Conservation (phyloP, 2,113 vertebrate species). For the Oostethus manadensis region DNA sequence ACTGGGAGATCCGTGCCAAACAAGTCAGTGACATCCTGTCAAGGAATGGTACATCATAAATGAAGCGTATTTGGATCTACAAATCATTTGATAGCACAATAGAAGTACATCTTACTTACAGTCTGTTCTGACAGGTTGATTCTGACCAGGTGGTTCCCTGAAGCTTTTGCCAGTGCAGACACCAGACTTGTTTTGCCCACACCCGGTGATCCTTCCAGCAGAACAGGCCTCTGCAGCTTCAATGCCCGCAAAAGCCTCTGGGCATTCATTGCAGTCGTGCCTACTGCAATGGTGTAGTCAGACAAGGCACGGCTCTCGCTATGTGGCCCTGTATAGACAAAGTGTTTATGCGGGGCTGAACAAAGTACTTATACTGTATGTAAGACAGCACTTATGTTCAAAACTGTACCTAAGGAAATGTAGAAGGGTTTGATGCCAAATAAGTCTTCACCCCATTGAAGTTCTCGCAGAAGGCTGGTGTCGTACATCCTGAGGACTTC, state of each 20-base stretch:
- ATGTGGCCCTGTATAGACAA: constrained; percentile 67
- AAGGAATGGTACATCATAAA: neutral
- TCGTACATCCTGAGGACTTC: constrained; percentile 83
- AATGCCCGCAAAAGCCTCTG: constrained; percentile 87
- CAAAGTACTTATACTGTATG: neutral
- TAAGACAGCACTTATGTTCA: neutral
- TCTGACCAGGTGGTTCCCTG: constrained; percentile 86
- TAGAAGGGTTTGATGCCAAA: constrained; percentile 94
- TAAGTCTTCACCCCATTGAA: constrained; percentile 77
- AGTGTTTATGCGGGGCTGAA: too few relatives aligned
- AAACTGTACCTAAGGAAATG: constrained; percentile 78
- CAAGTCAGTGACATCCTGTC: constrained; percentile 91
- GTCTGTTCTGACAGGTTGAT: constrained; percentile 98
- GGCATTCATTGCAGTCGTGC: constrained; percentile 90
- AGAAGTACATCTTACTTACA: constrained; percentile 56
- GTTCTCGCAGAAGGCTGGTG: constrained; percentile 69
- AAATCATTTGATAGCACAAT: neutral
- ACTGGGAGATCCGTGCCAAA: constrained; percentile 96
- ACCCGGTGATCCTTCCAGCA: constrained; percentile 93
- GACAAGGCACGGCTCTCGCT: constrained; percentile 65
- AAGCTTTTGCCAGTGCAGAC: constrained; percentile 87
- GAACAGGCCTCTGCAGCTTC: constrained; percentile 86
- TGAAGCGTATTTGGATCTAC: neutral
- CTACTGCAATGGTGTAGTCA: constrained; percentile 86
- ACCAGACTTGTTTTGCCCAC: constrained; percentile 97